Percentiles rank a stretch among this genome's conserved stretches.
Evolutionary conservation across 2,888 invertebrate species (phyloP).

Genomic region (Macroteleia sp.): DNA sequence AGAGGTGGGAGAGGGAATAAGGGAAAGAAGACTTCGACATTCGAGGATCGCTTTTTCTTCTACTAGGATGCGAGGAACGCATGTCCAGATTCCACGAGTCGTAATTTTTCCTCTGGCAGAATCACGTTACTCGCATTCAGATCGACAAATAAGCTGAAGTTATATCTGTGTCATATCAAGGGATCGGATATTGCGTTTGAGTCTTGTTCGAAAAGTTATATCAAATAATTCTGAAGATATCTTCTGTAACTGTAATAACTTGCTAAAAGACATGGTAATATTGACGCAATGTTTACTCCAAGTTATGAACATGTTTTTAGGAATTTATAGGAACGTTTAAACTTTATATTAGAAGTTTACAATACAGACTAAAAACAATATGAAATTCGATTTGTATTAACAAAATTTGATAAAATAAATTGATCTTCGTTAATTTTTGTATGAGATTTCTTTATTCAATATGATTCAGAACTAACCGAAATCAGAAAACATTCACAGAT

Average conservation of each 20-base stretch:
- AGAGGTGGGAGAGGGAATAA: conserved; percentile 5
- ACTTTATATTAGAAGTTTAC: too few species aligned
- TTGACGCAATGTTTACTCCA: conserved; percentile 6
- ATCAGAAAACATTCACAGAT: too few species aligned
- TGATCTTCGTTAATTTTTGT: too few species aligned
- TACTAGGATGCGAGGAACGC: conserved; percentile 56
- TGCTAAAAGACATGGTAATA: not conserved
- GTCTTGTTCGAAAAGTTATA: conserved; percentile 9
- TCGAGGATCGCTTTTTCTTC: conserved; percentile 51
- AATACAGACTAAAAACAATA: too few species aligned
- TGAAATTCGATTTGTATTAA: too few species aligned
- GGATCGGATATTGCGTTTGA: conserved; percentile 15
- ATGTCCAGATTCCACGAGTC: conserved; percentile 53
- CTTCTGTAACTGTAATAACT: conserved; percentile 11
- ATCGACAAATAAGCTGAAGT: conserved; percentile 51
- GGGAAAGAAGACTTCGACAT: conserved; percentile 42
- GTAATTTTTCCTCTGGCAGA: conserved; percentile 54
- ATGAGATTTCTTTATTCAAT: too few species aligned
- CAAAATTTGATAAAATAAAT: too few species aligned
- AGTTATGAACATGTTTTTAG: too few species aligned
- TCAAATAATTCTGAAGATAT: conserved; percentile 23
- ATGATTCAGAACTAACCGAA: too few species aligned
- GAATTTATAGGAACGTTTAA: too few species aligned
- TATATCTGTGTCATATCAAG: conserved; percentile 51
- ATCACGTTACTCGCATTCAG: conserved; percentile 47